Conservation (phyloP, 2,797 vertebrate genomes). For the Oreortyx pictus region DNA sequence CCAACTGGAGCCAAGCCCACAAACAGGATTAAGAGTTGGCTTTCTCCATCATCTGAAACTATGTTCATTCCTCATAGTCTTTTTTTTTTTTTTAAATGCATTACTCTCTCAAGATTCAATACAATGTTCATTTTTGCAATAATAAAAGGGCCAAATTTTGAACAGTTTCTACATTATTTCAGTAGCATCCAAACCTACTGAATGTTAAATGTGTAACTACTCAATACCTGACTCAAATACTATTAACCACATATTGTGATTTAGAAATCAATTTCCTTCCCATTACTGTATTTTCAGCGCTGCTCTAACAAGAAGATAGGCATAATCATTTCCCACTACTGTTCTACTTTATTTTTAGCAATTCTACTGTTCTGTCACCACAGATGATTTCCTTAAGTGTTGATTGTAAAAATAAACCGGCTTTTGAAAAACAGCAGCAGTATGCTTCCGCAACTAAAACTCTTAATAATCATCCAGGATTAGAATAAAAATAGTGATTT, state of each 20-base stretch:
- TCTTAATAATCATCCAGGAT: neutral
- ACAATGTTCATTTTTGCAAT: neutral
- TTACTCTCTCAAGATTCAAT: neutral
- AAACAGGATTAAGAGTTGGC: conserved; percentile 31
- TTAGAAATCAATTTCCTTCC: conserved; percentile 1
- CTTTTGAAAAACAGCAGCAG: conserved; percentile 1
- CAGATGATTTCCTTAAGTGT: neutral
- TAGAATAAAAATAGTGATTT: neutral
- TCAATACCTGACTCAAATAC: conserved; percentile 20
- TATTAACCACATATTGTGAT: neutral
- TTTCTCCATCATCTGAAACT: neutral
- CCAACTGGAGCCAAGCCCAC: conserved; percentile 43
- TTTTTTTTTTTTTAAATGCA: neutral
- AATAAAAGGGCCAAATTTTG: neutral
- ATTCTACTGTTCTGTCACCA: neutral
- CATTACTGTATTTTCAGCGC: neutral
- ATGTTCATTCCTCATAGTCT: neutral
- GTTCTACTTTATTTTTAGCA: neutral
- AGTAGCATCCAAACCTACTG: neutral
- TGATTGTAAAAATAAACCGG: neutral
- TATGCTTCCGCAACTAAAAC: neutral
- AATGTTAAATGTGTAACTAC: conserved; percentile 14
- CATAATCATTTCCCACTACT: neutral
- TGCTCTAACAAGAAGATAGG: neutral
- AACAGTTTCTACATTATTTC: neutral